Evolutionary conservation across 2,113 vertebrate genomes (phyloP).

Genomic region (Hiodon tergisus): DNA sequence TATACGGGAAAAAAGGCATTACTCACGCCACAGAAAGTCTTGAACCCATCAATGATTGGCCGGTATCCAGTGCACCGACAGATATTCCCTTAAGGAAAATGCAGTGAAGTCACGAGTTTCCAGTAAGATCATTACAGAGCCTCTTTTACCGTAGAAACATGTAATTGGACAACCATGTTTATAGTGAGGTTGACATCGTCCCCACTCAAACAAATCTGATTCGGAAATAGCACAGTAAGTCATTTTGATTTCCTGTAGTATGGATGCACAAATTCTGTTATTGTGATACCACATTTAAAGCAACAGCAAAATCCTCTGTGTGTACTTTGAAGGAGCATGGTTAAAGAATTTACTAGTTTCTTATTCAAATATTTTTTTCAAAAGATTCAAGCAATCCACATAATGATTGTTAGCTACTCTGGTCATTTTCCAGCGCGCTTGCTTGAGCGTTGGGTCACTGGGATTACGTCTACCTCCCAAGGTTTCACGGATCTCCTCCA

Average conservation of each 20-base stretch:
- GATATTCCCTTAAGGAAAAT: slow-evolving; percentile 67
- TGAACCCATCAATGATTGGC: slow-evolving; percentile 76
- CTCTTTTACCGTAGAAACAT: background rate
- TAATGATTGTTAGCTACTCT: background rate
- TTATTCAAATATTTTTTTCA: background rate
- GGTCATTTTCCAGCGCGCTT: background rate
- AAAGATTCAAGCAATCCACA: too few species aligned
- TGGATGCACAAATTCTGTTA: too few species aligned
- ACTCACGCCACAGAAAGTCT: slow-evolving; percentile 69
- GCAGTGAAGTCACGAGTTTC: background rate
- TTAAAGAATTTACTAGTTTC: background rate
- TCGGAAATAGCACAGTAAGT: background rate
- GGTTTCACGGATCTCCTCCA: slow-evolving; percentile 64
- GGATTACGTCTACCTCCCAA: slow-evolving; percentile 54
- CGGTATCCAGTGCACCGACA: slow-evolving; percentile 78
- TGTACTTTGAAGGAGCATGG: background rate
- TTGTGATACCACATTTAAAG: too few species aligned
- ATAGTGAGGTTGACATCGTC: background rate
- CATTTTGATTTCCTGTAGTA: too few species aligned
- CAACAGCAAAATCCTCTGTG: too few species aligned
- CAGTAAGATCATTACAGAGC: background rate
- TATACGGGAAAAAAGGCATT: background rate
- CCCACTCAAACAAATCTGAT: background rate
- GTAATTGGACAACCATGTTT: background rate
- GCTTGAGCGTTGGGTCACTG: background rate